Evolutionary conservation across 53 echinoderm and acorn worm species (phyloP).

Genomic region (Apostichopus leukothele): DNA sequence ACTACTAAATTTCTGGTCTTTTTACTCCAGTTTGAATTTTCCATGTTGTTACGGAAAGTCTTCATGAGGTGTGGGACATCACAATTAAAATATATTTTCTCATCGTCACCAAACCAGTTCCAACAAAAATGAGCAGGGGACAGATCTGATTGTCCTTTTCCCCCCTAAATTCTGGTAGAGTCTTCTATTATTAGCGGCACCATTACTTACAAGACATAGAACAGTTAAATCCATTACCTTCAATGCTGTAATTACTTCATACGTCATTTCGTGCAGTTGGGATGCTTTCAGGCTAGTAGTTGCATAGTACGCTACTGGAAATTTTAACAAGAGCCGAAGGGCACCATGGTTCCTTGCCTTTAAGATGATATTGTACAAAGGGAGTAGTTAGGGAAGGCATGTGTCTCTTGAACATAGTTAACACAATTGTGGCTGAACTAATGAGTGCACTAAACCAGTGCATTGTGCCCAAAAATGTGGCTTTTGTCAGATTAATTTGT

Average conservation of each 20-base stretch:
- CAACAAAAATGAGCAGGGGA: neutral
- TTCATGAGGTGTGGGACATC: constrained; percentile 73
- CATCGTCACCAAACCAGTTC: constrained; percentile 47
- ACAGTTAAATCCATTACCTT: constrained; percentile 52
- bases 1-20: constrained; percentile 41
- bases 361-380: too few relatives aligned
- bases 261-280: too few relatives aligned
- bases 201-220: constrained; percentile 53
- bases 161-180: constrained; percentile 47
- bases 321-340: neutral
- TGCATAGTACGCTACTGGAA: too few relatives aligned
- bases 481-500: too few relatives aligned
- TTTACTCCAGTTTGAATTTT: constrained; percentile 25
- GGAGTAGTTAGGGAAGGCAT: too few relatives aligned
- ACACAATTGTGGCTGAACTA: neutral
- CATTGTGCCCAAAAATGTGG: too few relatives aligned
- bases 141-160: neutral
- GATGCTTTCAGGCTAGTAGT: too few relatives aligned
- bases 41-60: constrained; percentile 63
- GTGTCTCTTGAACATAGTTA: constrained; percentile 15
- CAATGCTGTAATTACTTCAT: too few relatives aligned
- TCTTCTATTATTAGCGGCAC: constrained; percentile 40
- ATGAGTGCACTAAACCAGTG: neutral
- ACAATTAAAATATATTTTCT: constrained; percentile 56
- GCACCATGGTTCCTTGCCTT: too few relatives aligned